A percentile compares a stretch with the other conserved stretches of the same genome.
Evolutionary conservation across 2,113 vertebrate species (phyloP).

Genomic region (Gila orcuttii): DNA sequence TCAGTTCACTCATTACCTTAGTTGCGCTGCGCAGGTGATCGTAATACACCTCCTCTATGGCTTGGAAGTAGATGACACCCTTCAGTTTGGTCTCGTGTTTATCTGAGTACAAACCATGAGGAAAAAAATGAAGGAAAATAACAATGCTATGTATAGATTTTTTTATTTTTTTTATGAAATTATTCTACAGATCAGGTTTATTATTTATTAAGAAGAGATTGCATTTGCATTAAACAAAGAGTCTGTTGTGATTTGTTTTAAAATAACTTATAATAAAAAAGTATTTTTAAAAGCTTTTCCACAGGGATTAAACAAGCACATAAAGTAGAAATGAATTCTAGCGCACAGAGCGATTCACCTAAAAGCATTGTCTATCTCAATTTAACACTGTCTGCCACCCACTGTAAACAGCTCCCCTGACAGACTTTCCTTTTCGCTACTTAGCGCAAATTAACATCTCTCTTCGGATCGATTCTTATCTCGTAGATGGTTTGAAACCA

Average conservation of each 20-base stretch:
- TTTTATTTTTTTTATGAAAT: no score
- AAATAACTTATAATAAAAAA: slow-evolving; percentile 2
- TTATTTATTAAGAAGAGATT: slow-evolving; percentile 20
- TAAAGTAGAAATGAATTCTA: background rate
- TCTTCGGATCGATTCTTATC: slow-evolving; percentile 11
- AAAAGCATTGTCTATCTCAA: slow-evolving; percentile 34
- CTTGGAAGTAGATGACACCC: slow-evolving; percentile 85
- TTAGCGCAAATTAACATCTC: slow-evolving; percentile 18
- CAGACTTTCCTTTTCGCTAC: background rate
- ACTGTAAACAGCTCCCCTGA: background rate
- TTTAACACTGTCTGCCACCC: slow-evolving; percentile 29
- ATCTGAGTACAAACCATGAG: slow-evolving; percentile 67
- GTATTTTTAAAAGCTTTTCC: background rate
- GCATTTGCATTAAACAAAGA: background rate
- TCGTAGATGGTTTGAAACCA: background rate
- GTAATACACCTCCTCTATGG: slow-evolving; percentile 84
- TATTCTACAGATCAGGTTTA: background rate
- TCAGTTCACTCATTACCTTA: slow-evolving; percentile 70
- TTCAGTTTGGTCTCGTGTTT: slow-evolving; percentile 84
- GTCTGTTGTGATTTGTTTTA: slow-evolving; percentile 34
- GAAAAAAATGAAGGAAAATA: background rate
- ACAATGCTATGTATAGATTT: background rate
- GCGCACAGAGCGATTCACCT: slow-evolving; percentile 9
- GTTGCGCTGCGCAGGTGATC: slow-evolving; percentile 82
- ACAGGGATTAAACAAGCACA: slow-evolving; percentile 2